Conservation (phyloP, 2,888 invertebrate genomes). For the Taphrorychus bicolor region DNA sequence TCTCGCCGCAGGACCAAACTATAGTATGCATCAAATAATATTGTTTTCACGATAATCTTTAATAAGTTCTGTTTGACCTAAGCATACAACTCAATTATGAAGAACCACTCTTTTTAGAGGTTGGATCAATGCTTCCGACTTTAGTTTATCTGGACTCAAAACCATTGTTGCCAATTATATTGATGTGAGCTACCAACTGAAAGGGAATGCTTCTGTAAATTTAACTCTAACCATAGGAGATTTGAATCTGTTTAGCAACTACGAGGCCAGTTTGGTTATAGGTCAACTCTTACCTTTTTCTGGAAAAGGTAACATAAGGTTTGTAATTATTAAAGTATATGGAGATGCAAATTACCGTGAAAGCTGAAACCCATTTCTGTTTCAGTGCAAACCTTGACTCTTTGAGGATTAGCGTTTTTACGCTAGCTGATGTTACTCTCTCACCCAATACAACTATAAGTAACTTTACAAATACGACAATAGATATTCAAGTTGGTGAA, state of each 20-base stretch:
- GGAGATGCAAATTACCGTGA: no score
- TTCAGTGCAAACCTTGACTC: constrained; percentile 18
- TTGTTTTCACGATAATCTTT: background rate
- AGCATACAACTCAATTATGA: no score
- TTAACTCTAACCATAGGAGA: constrained; percentile 1
- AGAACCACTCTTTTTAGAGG: constrained; percentile 30
- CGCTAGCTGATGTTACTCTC: background rate
- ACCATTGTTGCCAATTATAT: constrained; percentile 8
- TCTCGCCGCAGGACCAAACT: no score
- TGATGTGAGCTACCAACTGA: constrained; percentile 4
- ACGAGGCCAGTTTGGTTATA: constrained; percentile 10
- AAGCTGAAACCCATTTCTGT: background rate
- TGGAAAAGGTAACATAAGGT: constrained; percentile 28
- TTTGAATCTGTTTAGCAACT: constrained; percentile 20
- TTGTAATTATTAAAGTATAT: background rate
- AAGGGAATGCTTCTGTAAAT: constrained; percentile 6
- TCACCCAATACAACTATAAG: background rate
- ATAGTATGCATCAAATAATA: no score
- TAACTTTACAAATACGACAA: constrained; percentile 4
- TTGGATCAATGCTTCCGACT: constrained; percentile 7
- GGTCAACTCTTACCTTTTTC: constrained; percentile 17
- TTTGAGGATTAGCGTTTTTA: constrained; percentile 5
- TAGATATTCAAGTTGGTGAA: constrained; percentile 13
- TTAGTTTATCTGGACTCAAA: constrained; percentile 2
- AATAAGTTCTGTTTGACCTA: background rate